Evolutionary conservation across 35 echinoderm and acorn worm genomes (phyloP), one percentile per base, ranked within the genome.

Genomic region (Amphiura filiformis): DNA sequence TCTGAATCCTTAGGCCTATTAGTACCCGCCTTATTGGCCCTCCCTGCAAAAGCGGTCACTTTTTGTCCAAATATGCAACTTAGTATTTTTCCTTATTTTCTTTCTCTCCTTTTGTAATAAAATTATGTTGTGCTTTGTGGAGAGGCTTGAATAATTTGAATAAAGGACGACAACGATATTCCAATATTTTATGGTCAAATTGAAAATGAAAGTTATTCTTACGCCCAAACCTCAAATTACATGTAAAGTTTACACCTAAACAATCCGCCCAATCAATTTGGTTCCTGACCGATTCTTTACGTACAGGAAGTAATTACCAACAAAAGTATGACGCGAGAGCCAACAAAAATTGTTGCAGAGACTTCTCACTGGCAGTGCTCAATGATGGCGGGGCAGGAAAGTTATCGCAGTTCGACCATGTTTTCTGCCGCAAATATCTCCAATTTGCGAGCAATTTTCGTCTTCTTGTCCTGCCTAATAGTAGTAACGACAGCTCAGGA

Each of bases 391-490:
- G 61, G 61, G 61, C 28, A n/a, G 3, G 28, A 30, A 70, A n/a
- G 9, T 70, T 70, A 15, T 15, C 17, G 61, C 7, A 70, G 15
- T 70, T 13, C 61, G 61, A 70, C 1, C 61, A 2, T 5, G 15
- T n/a, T 70, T 70, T n/a, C 26, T 4, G 61, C 61, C 61, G 15
- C 61, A 85, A 85, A 64, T 85, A 65, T 85, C 56, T 44, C 37
- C 9, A 85, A 33, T 61, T 37, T 64, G 56, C 83, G 56, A 34
- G 49, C 83, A 33, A 31, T 85, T 61, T 70, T 85, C 32, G 32
- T 85, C 2, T 28, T 85, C 13, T 30, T 85, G 44, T 56, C 57
- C 44, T 85, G n/a, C 34, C n/a, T 85, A 15, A 65, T 56, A 36
- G 26, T 32, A 36, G 13, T 40, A 22, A 14, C 64, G 33, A 20